phyloP scores from a whole-genome alignment of 2,888 invertebrate genomes.

The Caenorhabditis wallacei region DNA sequence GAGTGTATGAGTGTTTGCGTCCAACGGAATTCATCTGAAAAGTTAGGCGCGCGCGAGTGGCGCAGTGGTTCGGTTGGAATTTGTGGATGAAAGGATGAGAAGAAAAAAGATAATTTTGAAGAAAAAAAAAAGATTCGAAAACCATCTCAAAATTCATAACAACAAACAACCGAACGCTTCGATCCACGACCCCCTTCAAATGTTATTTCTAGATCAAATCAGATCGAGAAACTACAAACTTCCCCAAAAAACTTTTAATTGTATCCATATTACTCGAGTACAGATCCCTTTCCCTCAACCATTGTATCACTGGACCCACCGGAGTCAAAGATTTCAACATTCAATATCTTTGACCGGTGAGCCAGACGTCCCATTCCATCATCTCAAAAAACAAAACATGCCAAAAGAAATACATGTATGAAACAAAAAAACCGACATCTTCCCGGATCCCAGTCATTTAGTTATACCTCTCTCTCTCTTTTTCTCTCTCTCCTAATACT shows the following conservation, averaged over 20 bases:
- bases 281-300: slow-evolving; percentile 54
- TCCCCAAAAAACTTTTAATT: slow-evolving; percentile 48
- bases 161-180: slow-evolving; percentile 52
- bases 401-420: slow-evolving; percentile 60
- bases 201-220: slow-evolving; percentile 22
- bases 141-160: slow-evolving; percentile 14
- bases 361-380: slow-evolving; percentile 49
- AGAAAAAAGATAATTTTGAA: slow-evolving; percentile 10
- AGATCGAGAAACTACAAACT: slow-evolving; percentile 39
- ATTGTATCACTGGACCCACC: slow-evolving; percentile 61
- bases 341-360: slow-evolving; percentile 46
- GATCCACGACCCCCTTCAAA: slow-evolving; percentile 38
- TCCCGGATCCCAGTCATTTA: slow-evolving; percentile 55
- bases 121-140: slow-evolving; percentile 2
- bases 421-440: slow-evolving; percentile 37
- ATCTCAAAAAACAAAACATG: slow-evolving; percentile 47
- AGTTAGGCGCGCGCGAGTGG: slow-evolving; percentile 44
- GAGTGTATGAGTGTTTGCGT: slow-evolving; percentile 37
- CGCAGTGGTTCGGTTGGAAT: slow-evolving; percentile 51
- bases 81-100: slow-evolving; percentile 27
- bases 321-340: slow-evolving; percentile 31
- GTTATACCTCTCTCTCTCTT: slow-evolving; percentile 1
- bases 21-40: slow-evolving; percentile 27
- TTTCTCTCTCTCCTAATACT: background rate
- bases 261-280: slow-evolving; percentile 28